Evolutionary conservation across 2,888 invertebrate species (phyloP).

Genomic region (Smittia sp.): DNA sequence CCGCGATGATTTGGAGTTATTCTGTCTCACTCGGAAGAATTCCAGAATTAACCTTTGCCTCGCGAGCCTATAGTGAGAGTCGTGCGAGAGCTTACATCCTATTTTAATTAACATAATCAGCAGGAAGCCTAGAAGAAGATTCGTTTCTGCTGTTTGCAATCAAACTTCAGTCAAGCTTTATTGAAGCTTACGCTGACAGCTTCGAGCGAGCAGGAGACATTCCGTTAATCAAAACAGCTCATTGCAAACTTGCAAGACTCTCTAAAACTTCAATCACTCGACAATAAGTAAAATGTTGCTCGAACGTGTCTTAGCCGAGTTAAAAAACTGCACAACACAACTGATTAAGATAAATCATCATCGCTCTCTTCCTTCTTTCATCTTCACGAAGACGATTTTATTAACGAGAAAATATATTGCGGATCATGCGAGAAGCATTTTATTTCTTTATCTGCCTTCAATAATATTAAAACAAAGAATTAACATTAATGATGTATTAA

Average conservation of each 20-base stretch:
- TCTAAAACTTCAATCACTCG: slow-evolving; percentile 2
- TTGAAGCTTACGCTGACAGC: slow-evolving; percentile 7
- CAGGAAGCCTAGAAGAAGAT: neutral
- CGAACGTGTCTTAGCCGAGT: neutral
- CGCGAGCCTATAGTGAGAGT: neutral
- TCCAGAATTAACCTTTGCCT: slow-evolving; percentile 12
- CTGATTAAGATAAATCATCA: slow-evolving; percentile 40
- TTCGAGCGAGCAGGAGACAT: neutral
- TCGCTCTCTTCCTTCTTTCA: slow-evolving; percentile 16
- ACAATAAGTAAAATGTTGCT: slow-evolving; percentile 19
- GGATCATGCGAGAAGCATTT: slow-evolving; percentile 14
- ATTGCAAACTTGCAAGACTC: slow-evolving; percentile 12
- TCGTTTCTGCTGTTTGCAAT: neutral
- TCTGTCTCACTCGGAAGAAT: neutral
- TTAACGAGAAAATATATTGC: slow-evolving; percentile 26
- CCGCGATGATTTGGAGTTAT: neutral
- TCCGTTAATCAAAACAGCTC: slow-evolving; percentile 12
- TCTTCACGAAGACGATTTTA: slow-evolving; percentile 1
- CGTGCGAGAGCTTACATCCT: neutral
- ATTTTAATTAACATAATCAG: slow-evolving; percentile 27
- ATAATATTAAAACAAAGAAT: slow-evolving; percentile 17
- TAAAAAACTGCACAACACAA: neutral
- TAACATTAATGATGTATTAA: slow-evolving; percentile 40
- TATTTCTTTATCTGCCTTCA: slow-evolving; percentile 5
- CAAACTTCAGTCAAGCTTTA: neutral